Evolutionary conservation across 2,113 vertebrate species (phyloP).

Genomic region (Crotophaga sulcirostris): DNA sequence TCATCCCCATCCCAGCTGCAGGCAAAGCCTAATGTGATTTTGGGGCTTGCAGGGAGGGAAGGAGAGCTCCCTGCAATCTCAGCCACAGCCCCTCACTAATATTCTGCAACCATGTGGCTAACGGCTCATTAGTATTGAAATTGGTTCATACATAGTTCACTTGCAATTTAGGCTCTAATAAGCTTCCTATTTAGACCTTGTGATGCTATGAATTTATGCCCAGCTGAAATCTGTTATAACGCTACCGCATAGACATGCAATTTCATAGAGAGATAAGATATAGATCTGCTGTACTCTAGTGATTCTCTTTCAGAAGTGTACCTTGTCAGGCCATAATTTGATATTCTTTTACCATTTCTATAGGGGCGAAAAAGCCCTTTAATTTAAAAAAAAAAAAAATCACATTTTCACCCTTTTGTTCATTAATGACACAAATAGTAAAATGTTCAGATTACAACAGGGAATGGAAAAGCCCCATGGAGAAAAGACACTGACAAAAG

Average conservation of each 20-base stretch:
- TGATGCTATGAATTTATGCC: background rate
- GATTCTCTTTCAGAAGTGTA: constrained; percentile 50
- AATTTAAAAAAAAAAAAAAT: constrained; percentile 14
- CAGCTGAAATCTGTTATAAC: background rate
- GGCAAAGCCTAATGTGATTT: background rate
- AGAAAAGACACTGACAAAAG: constrained; percentile 49
- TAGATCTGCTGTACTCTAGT: constrained; percentile 60
- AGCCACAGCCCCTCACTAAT: background rate
- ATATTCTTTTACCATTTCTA: constrained; percentile 52
- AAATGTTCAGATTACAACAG: constrained; percentile 58
- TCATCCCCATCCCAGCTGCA: background rate
- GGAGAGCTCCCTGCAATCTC: background rate
- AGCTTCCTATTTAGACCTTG: constrained; percentile 11
- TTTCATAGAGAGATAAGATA: constrained; percentile 69
- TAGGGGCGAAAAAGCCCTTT: background rate
- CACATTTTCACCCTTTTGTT: no score
- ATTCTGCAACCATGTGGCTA: background rate
- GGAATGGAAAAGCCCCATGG: constrained; percentile 31
- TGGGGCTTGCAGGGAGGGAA: background rate
- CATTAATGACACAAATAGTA: constrained; percentile 63
- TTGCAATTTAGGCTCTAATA: constrained; percentile 31
- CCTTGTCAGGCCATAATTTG: constrained; percentile 65
- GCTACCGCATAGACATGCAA: constrained; percentile 13
- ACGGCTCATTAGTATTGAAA: constrained; percentile 49
- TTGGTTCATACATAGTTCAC: background rate